Base-by-base conservation (phyloP, 1,140 invertebrate species). In the Musca domestica region DNA sequence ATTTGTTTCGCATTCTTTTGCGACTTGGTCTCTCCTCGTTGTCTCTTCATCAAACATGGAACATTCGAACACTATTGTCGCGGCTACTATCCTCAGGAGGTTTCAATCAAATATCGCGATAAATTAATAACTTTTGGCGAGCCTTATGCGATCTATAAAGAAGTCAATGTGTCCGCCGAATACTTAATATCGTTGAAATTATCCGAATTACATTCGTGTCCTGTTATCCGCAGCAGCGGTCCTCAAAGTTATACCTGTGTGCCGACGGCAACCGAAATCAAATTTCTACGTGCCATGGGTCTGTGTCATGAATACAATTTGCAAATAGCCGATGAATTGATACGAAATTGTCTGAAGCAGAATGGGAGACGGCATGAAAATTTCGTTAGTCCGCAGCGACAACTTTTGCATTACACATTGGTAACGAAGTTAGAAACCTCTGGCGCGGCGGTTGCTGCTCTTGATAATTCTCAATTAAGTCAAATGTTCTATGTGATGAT, bases 61-160 rank as follows among this genome's bases (percentile, higher is more conserved):
- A 19, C 48, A 19, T 9, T 51, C 19, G n/a, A 41, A 19, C 7
- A 34, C 1, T 61, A 61, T 34, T 65, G 64, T 25, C 41, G 46
- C 17, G 64, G 64, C 15, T 6, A 22, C 1, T 65, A 65, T 30
- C 64, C 64, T 1, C 64, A 65, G 30, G 64, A 65, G 41, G 22
- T 65, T 6, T n/a, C 41, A 2, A 65, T 65, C 14, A 65, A 65
- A 49, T 65, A 65, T 51, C 64, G 17, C 10, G 64, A 65, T 30
- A 12, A 65, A 47, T 65, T 17, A 46, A 65, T 65, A 22, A 15
- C 19, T 9, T 22, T 65, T 3, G 46, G 64, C 0, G 64, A 65
- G 30, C 64, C 64, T 0, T 65, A 41, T 19, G n/a, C 14, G 6
- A 41, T 61, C 10, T 61, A 61, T 61, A n/a, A 30, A 19, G 30